Evolutionary conservation across 2,797 vertebrate species (phyloP), one percentile per base, ranked within the genome.

Genomic region (Epinephelus malabaricus): DNA sequence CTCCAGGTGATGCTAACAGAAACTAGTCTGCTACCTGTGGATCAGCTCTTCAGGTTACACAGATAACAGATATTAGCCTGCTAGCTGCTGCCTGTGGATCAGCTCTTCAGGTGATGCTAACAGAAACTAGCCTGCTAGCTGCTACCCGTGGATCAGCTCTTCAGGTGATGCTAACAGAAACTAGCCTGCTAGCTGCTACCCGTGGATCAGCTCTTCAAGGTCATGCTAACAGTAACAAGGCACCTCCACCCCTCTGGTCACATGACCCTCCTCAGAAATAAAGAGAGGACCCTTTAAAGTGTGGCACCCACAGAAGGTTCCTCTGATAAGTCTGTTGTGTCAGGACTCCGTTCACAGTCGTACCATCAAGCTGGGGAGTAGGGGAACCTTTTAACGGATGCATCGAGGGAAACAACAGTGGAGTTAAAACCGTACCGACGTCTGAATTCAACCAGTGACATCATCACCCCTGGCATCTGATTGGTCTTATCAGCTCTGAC

Each of bases 361-460:
- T 81, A 89, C 87, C 79, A 38, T 69, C 12, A 14, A 59, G 60
- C 49, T 66, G 50, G 23, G 5, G 13, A 12, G 47, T 23, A 7
- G 10, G 25, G 55, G 46, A 19, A 13, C 0, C 1, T 21, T 64
- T 69, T 64, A 64, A 66, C 4, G 27, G 79, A 84, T 13, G 47
- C 69, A 87, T 67, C 27, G 21, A n/a, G 7, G 50, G 34, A 34
- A 34, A 34, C 34, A 77, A 30, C 5, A 6, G 55, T 3, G 55
- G 55, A 70, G 7, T 78, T 9, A 49, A 53, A 38, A 55, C 76
- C 18, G 65, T 78, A 90, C 81, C 81, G 25, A 55, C n/a, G 73
- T 46, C 34, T 7, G 34, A 11, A 34, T 46, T 38, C 11, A 43
- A 64, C 71, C 40, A 61, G 43, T 72, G 76, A 84, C 34, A 34